These are phyloP conservation scores for Muntiacus reevesi DNA, from an alignment of 2,113 vertebrate species.

Conservation along the genomic window DNA sequence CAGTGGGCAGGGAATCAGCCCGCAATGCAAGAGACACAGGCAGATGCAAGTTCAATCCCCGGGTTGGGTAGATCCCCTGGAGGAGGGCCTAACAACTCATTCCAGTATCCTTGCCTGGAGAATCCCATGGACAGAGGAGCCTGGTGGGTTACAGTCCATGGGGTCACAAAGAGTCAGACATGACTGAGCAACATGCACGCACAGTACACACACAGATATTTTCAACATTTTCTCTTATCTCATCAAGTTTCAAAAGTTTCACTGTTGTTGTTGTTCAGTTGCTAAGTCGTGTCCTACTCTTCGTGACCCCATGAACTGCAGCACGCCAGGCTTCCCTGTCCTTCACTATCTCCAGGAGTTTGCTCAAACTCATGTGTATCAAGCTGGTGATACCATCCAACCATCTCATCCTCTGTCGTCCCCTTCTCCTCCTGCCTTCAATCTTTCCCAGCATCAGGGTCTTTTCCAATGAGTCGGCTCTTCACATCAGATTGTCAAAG, in stretches of 20 bases:
- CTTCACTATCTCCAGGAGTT: neutral
- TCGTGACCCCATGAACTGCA: neutral
- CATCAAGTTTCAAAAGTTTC: neutral
- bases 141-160: neutral
- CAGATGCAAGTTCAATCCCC: neutral
- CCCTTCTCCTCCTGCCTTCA: neutral
- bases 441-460: neutral
- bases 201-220: neutral
- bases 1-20: neutral
- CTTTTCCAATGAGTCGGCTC: neutral
- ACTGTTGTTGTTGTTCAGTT: neutral
- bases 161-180: neutral
- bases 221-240: neutral
- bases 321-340: neutral
- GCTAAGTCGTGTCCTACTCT: neutral
- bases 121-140: neutral
- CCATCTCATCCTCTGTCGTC: neutral
- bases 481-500: neutral
- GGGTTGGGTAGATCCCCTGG: neutral
- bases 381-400: neutral
- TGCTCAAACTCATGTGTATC: neutral
- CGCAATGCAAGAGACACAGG: neutral
- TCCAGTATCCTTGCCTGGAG: neutral
- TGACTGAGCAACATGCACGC: neutral
- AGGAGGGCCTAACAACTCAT: neutral